These are phyloP conservation scores for Halcyon leucocephala DNA, from an alignment of 2,797 vertebrate species.

Conservation along the genomic window DNA sequence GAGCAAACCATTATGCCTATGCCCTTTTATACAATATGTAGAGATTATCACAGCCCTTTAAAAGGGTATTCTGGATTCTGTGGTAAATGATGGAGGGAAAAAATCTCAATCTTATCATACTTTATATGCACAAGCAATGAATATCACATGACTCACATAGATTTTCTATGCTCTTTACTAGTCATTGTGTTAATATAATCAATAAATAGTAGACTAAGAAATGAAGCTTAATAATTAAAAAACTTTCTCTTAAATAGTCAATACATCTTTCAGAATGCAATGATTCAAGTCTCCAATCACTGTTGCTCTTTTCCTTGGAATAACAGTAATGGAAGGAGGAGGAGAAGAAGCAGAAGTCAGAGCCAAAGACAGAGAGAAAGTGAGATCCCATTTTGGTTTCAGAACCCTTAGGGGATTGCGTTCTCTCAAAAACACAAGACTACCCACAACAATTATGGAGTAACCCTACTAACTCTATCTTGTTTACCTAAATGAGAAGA, in stretches of 20 bases:
- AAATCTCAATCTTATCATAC: rapidly evolving
- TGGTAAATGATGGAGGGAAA: rapidly evolving
- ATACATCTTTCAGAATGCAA: neutral
- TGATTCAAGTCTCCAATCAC: neutral
- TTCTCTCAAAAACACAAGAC: neutral
- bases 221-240: neutral
- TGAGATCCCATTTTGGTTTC: neutral
- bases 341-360: neutral
- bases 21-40: neutral
- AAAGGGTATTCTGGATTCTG: neutral
- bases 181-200: neutral
- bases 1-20: neutral
- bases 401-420: neutral
- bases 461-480: neutral
- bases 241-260: neutral
- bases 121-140: neutral
- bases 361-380: neutral
- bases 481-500: neutral
- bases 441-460: neutral
- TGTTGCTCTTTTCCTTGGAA: neutral
- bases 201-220: neutral
- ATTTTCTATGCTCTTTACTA: neutral
- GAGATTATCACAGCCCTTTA: neutral
- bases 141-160: neutral
- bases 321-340: neutral